Conservation (phyloP, 1,140 invertebrate genomes). For the Microvelia longipes region DNA sequence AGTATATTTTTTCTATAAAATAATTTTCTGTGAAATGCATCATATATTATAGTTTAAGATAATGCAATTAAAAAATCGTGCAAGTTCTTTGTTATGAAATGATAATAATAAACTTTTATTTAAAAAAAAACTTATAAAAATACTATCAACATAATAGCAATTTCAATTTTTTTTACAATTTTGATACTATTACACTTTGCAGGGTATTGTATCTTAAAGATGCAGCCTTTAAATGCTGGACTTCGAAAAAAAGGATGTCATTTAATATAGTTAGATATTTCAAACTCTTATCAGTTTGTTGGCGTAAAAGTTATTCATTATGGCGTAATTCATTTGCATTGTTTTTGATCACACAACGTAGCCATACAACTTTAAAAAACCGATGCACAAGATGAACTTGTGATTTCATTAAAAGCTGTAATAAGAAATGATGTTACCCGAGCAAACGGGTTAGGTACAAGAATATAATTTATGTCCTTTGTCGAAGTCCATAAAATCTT, state of each 20-base stretch:
- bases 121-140: slow-evolving; percentile 10
- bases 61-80: background rate
- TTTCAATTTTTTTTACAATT: slow-evolving; percentile 12
- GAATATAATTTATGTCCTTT: no score
- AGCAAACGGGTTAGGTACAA: no score
- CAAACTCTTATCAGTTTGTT: background rate
- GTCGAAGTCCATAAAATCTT: no score
- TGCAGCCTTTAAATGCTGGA: slow-evolving; percentile 21
- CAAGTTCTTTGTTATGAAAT: slow-evolving; percentile 7
- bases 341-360: no score
- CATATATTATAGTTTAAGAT: no score
- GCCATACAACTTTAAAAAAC: no score
- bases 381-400: background rate
- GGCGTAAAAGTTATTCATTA: background rate
- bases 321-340: background rate
- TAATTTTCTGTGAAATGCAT: no score
- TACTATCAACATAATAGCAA: slow-evolving; percentile 9
- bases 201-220: slow-evolving; percentile 20
- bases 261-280: background rate
- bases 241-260: slow-evolving; percentile 12
- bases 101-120: slow-evolving; percentile 10
- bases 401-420: background rate
- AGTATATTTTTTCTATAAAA: no score
- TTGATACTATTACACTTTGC: slow-evolving; percentile 16
- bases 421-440: no score